These are phyloP conservation scores for Pseudococcus jackbeardsleyi DNA, from an alignment of 2,888 invertebrate species.

Conservation along the genomic window DNA sequence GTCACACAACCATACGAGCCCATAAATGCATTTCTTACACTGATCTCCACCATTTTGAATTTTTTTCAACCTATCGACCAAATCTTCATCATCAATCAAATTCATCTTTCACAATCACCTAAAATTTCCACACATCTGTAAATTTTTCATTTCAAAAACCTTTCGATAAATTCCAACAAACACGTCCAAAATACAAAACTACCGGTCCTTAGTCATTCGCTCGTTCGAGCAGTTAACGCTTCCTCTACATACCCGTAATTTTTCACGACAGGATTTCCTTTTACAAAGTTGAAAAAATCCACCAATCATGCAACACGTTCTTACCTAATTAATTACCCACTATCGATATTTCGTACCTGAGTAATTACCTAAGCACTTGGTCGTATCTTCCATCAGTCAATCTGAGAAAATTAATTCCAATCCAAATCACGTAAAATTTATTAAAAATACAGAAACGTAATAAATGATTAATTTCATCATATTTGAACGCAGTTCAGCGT, in stretches of 20 bases:
- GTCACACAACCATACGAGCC: too few species aligned
- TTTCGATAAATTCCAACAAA: background rate
- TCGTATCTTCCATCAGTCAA: background rate
- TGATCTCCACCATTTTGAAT: too few species aligned
- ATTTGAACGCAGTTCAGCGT: background rate
- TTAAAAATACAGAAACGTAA: background rate
- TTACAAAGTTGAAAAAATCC: background rate
- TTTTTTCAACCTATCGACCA: too few species aligned
- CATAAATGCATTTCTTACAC: too few species aligned
- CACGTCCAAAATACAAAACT: background rate
- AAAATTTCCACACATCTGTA: background rate
- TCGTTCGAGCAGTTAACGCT: background rate
- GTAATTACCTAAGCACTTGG: background rate
- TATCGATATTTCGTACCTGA: background rate
- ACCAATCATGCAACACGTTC: background rate
- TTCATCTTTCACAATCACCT: background rate
- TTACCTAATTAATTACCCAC: background rate
- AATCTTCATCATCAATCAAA: background rate
- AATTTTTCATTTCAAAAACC: background rate
- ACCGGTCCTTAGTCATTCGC: background rate
- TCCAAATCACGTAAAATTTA: background rate
- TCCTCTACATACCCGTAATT: background rate
- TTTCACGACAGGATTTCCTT: background rate
- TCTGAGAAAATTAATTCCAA: background rate
- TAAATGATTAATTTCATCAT: background rate